Percentiles rank a stretch among this genome's conserved stretches.
Evolutionary conservation across 2,888 invertebrate species (phyloP).

Genomic region (Sympetrum striolatum): DNA sequence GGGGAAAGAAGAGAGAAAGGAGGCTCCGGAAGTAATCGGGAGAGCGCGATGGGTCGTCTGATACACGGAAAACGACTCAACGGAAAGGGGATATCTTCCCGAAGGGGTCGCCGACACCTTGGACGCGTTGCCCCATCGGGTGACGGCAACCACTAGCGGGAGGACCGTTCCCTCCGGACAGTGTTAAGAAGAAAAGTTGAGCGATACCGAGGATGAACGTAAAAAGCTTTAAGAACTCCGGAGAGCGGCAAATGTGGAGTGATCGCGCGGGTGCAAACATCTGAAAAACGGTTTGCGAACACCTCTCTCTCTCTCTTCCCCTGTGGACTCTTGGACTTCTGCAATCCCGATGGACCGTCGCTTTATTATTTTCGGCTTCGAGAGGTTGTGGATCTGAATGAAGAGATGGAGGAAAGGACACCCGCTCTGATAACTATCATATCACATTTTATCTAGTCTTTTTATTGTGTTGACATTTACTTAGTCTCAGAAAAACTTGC

Average conservation of each 20-base stretch:
- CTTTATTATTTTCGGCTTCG: not conserved
- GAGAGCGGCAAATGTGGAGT: not conserved
- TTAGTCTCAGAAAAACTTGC: no score
- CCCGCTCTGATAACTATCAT: not conserved
- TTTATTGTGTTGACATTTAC: not conserved
- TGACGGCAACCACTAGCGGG: not conserved
- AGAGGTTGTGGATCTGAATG: slow-evolving; percentile 11
- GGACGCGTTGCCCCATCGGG: not conserved
- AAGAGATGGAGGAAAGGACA: not conserved
- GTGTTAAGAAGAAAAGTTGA: not conserved
- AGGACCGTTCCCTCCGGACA: not conserved
- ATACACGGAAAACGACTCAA: slow-evolving; percentile 27
- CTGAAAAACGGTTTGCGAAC: not conserved
- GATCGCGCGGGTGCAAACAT: slow-evolving; percentile 9
- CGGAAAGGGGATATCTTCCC: not conserved
- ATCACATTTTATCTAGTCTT: slow-evolving; percentile 34
- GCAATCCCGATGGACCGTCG: not conserved
- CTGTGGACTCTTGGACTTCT: slow-evolving; percentile 12
- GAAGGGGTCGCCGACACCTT: not conserved
- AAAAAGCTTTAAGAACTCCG: not conserved
- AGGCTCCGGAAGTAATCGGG: not conserved
- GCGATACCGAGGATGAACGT: not conserved
- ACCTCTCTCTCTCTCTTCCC: not conserved
- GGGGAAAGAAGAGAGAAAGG: not conserved
- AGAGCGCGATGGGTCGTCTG: not conserved